These are phyloP conservation scores for Sternotherus odoratus DNA, from an alignment of 2,797 vertebrate species.

Conservation along the genomic window DNA sequence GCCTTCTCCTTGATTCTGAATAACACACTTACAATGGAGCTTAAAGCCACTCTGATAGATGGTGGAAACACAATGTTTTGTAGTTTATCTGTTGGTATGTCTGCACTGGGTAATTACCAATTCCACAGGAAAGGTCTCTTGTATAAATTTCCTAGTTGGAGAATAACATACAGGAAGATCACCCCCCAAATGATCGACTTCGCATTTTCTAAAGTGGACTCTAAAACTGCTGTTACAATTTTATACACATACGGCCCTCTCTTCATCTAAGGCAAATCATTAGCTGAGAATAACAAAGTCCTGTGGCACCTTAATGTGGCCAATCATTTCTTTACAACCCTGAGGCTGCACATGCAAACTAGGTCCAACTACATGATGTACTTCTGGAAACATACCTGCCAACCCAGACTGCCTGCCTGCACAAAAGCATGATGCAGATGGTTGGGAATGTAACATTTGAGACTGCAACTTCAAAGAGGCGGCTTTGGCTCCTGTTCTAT, in stretches of 20 bases:
- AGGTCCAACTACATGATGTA: neutral
- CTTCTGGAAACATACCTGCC: neutral
- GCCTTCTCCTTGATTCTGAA: neutral
- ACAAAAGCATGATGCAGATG: neutral
- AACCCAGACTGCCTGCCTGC: neutral
- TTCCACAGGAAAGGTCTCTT: neutral
- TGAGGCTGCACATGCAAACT: neutral
- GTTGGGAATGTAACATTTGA: neutral
- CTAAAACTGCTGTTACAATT: neutral
- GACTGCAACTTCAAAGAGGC: neutral
- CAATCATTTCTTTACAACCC: neutral
- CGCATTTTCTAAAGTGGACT: neutral
- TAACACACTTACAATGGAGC: neutral
- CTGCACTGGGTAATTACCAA: neutral
- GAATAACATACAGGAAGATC: fast-evolving
- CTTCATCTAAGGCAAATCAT: neutral
- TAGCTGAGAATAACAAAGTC: neutral
- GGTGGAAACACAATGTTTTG: fast-evolving
- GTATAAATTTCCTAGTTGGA: neutral
- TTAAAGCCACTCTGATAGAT: neutral
- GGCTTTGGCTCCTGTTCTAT: neutral
- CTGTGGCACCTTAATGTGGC: too few species aligned
- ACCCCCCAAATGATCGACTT: neutral
- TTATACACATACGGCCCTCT: fast-evolving
- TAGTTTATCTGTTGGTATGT: neutral